Base-by-base conservation (phyloP, 2,797 vertebrate genomes). In the Chaenodraco wilsoni region DNA sequence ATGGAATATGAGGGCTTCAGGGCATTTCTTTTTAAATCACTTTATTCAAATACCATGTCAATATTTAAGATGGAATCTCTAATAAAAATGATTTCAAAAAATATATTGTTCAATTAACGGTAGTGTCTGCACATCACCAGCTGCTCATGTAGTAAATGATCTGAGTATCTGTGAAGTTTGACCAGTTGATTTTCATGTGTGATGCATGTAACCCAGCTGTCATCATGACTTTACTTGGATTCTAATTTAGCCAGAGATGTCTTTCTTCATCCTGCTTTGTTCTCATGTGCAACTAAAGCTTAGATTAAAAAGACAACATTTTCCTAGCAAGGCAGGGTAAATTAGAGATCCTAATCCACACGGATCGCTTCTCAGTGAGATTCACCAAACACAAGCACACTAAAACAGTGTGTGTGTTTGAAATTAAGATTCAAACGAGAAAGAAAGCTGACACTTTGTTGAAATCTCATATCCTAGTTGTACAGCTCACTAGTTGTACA, bases 331-430 rank as follows among this genome's bases (percentile, higher is more conserved):
- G 40, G 43, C 57, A 33, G 65, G 5, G 16, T 16, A 59, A 55
- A 6, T 50, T 44, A 59, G 61, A 62, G 65, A 65, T 78, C 50
- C 54, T 82, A 72, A 85, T 82, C 73, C 73, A 31, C 44, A 59
- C 0, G 2, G 15, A 77, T 52, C 41, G 31, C 40, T 23, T 70
- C 63, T 67, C 46, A 59, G 27, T 59, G 50, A 69, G 41, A 80
- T 49, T 31, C 61, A 21, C 46, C 61, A 66, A 56, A 70, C 52
- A 60, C 61, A 44, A 55, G 31, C 1, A 68, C 5, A 3, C 19
- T 72, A 33, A 55, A 9, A 41, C 56, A 27, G 14, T 23, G 61
- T 65, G 31, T 48, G 27, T 27, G 27, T 37, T 6, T 37, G 6
- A 37, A 37, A 37, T 8, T 6, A 37, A 37, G 33, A 37, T 37